A percentile compares a stretch with the other conserved stretches of the same genome.
Conservation (phyloP, 2,888 invertebrate genomes). For the Drosophila cracens region DNA sequence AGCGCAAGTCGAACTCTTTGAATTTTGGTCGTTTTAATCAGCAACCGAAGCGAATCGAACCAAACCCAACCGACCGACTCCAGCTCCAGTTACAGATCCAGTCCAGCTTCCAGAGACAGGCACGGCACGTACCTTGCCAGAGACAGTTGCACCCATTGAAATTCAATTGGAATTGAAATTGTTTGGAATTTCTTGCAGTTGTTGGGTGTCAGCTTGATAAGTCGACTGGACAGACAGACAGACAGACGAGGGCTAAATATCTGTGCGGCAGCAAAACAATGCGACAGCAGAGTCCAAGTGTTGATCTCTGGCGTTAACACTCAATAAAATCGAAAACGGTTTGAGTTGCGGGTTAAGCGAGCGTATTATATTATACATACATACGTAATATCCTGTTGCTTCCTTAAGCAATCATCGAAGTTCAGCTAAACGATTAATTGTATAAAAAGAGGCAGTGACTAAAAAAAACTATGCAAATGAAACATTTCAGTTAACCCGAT, state of each 20-base stretch:
- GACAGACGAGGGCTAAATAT: slow-evolving; percentile 27
- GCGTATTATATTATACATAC: slow-evolving; percentile 12
- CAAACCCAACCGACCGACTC: not conserved
- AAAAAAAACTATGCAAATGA: not conserved
- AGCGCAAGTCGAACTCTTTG: slow-evolving; percentile 36
- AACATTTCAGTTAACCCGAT: not conserved
- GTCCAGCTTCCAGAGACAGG: not conserved
- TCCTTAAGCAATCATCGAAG: not conserved
- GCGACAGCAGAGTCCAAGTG: slow-evolving; percentile 41
- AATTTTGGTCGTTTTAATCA: slow-evolving; percentile 66
- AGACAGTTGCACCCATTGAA: slow-evolving; percentile 53
- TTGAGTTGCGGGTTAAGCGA: not conserved
- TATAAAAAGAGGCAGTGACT: not conserved
- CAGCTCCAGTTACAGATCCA: slow-evolving; percentile 1
- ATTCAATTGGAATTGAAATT: slow-evolving; percentile 74
- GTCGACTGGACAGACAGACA: slow-evolving; percentile 56
- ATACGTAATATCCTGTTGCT: slow-evolving; percentile 1
- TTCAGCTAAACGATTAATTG: not conserved
- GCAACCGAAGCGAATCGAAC: slow-evolving; percentile 44
- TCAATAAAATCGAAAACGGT: slow-evolving; percentile 23
- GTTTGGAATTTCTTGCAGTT: slow-evolving; percentile 83
- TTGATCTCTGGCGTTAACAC: slow-evolving; percentile 55
- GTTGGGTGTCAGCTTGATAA: slow-evolving; percentile 84
- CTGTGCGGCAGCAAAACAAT: slow-evolving; percentile 60
- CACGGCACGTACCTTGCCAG: slow-evolving; percentile 36